These are phyloP conservation scores for Piezodorus guildinii DNA, from an alignment of 1,140 invertebrate species.

Conservation along the genomic window DNA sequence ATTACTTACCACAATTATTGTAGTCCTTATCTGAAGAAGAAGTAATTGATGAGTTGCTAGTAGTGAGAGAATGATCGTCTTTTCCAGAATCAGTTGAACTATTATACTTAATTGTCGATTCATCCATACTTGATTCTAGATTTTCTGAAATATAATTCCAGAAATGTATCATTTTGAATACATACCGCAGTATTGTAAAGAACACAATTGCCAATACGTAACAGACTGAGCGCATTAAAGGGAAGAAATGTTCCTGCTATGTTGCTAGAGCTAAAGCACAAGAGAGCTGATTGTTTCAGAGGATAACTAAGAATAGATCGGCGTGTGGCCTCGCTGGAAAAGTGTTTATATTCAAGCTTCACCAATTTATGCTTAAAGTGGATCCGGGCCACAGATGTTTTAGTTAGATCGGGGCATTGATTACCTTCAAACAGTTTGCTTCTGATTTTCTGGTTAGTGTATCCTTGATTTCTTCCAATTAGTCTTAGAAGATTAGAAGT, in stretches of 20 bases:
- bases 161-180: not conserved
- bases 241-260: not conserved
- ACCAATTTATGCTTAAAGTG: conserved; percentile 2
- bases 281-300: conserved; percentile 8
- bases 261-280: not conserved
- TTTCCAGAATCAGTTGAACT: conserved; percentile 26
- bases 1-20: conserved; percentile 19
- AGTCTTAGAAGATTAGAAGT: too few species aligned
- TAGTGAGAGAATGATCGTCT: conserved; percentile 24
- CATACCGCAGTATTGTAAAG: not conserved
- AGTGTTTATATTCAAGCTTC: conserved; percentile 2
- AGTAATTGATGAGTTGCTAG: conserved; percentile 18
- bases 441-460: too few species aligned
- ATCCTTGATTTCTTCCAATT: too few species aligned
- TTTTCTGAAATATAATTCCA: conserved; percentile 20
- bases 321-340: conserved; percentile 5
- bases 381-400: conserved; percentile 1
- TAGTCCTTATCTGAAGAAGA: conserved; percentile 22
- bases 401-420: too few species aligned
- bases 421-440: too few species aligned
- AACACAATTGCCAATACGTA: not conserved
- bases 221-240: not conserved
- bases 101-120: conserved; percentile 21
- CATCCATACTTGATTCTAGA: conserved; percentile 24
- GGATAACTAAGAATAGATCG: conserved; percentile 3